Conservation (phyloP, 2,888 invertebrate genomes). For the Andrena flavipes region DNA sequence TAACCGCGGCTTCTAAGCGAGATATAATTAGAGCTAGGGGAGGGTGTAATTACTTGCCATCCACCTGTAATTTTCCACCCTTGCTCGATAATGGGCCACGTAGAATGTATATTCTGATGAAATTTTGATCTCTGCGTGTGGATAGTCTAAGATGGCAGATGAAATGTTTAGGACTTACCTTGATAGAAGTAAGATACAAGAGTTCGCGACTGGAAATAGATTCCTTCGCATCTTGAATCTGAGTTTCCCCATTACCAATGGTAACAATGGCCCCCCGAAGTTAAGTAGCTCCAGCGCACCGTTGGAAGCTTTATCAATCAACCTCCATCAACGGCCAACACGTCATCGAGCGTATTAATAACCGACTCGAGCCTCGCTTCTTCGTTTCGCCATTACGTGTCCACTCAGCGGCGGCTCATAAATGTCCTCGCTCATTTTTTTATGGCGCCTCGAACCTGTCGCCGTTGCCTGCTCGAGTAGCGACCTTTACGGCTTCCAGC, state of each 20-base stretch:
- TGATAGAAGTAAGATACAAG: too few species aligned
- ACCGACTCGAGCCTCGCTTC: not conserved
- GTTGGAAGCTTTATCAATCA: not conserved
- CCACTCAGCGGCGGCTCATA: conserved; percentile 19
- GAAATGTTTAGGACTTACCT: too few species aligned
- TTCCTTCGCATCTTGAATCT: not conserved
- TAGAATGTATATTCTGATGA: too few species aligned
- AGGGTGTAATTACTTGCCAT: not conserved
- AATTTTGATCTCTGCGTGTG: not conserved
- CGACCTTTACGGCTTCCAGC: conserved; percentile 57
- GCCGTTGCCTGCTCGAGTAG: conserved; percentile 39
- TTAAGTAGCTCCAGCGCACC: not conserved
- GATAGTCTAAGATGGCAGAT: not conserved
- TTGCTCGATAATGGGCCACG: not conserved
- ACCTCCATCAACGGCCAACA: not conserved
- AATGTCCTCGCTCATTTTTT: conserved; percentile 35
- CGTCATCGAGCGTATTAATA: conserved; percentile 13
- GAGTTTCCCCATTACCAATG: not conserved
- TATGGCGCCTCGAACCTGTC: conserved; percentile 61
- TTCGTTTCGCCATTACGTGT: conserved; percentile 22
- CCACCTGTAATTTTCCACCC: not conserved
- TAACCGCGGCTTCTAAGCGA: conserved; percentile 1
- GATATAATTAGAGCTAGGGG: not conserved
- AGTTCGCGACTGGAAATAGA: too few species aligned
- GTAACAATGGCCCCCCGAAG: not conserved